These are phyloP conservation scores for Brienomyrus longianalis DNA, from an alignment of 2,113 vertebrate genomes.

Conservation along the genomic window DNA sequence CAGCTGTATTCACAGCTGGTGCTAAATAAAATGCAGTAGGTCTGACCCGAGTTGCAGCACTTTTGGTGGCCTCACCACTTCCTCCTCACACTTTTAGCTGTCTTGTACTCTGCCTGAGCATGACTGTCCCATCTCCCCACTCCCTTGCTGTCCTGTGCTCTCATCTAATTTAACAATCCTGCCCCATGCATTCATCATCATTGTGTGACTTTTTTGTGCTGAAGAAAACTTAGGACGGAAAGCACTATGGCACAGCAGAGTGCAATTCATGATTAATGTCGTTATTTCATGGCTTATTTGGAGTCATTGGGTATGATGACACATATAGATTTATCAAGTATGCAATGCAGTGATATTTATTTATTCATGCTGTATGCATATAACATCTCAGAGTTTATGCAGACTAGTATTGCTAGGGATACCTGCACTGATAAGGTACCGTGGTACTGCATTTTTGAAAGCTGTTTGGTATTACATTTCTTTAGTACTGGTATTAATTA, in stretches of 20 bases:
- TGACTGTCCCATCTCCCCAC: not conserved
- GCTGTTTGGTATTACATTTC: not conserved
- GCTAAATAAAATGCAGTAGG: not conserved
- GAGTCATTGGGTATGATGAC: not conserved
- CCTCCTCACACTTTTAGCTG: not conserved
- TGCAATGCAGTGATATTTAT: not conserved
- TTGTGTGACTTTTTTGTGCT: not conserved
- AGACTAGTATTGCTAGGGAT: not conserved
- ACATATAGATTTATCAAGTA: not conserved
- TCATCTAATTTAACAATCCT: not conserved
- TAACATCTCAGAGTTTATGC: not conserved
- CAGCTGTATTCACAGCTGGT: slow-evolving; percentile 46
- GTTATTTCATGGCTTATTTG: not conserved
- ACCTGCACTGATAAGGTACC: not conserved
- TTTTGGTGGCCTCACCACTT: not conserved
- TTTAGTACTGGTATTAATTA: not conserved
- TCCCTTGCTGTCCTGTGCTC: too few species aligned
- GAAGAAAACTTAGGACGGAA: too few species aligned
- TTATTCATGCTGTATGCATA: not conserved
- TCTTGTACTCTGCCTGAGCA: not conserved
- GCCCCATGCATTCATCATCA: not conserved
- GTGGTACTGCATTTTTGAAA: not conserved
- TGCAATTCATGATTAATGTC: not conserved
- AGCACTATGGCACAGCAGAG: not conserved
- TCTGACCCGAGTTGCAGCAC: not conserved